Conservation (phyloP, 1,140 invertebrate species). For the Atta cephalotes region DNA sequence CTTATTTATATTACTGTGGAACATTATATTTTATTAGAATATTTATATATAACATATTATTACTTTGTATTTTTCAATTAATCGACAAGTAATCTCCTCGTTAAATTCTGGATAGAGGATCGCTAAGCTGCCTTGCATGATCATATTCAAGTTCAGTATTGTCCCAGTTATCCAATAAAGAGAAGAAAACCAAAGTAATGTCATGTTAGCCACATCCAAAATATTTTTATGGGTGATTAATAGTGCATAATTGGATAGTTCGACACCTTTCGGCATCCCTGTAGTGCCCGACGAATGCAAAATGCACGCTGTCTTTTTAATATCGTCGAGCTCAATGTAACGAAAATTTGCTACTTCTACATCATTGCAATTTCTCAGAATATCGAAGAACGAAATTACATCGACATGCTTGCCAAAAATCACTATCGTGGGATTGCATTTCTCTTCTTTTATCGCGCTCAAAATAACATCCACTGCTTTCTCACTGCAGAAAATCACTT, state of each 20-base stretch:
- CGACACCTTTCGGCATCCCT: conserved; percentile 91
- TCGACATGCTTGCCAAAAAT: conserved; percentile 67
- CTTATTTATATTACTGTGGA: too few species aligned
- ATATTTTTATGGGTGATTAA: not conserved
- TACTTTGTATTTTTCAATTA: conserved; percentile 84
- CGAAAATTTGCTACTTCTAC: conserved; percentile 54
- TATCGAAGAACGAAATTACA: conserved; percentile 26
- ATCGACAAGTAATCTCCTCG: conserved; percentile 84
- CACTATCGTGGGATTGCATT: conserved; percentile 59
- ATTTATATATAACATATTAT: not conserved
- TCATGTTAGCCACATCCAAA: not conserved
- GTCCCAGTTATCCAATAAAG: conserved; percentile 78
- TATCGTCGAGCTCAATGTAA: conserved; percentile 49
- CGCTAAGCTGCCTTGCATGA: conserved; percentile 80
- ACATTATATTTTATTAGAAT: too few species aligned
- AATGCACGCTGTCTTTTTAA: conserved; percentile 73
- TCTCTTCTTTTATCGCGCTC: conserved; percentile 55
- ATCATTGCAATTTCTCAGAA: conserved; percentile 13
- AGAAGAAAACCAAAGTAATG: conserved; percentile 73
- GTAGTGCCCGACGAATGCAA: conserved; percentile 90
- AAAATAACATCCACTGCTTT: conserved; percentile 14
- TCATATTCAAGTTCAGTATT: conserved; percentile 39
- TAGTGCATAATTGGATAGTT: conserved; percentile 87
- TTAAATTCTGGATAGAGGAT: conserved; percentile 87
- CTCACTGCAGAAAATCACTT: conserved; percentile 70